phyloP scores from a whole-genome alignment of 2,113 vertebrate genomes.

The Forbesichthys agassizii region DNA sequence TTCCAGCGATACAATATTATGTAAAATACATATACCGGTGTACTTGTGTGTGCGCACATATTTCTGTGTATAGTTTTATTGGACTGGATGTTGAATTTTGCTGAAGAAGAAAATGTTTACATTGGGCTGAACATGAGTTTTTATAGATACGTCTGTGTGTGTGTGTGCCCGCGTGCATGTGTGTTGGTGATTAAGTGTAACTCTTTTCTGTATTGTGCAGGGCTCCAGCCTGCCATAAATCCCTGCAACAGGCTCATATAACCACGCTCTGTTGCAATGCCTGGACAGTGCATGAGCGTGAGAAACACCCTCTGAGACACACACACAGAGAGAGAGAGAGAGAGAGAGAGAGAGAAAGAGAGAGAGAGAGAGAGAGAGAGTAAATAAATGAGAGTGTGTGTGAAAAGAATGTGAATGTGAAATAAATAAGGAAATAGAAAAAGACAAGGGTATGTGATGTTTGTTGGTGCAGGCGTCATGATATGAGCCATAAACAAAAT shows the following conservation, averaged over 20 bases:
- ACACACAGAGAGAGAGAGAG: not conserved
- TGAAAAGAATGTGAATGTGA: too few relatives aligned
- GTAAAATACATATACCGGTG: too few relatives aligned
- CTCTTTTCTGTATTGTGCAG: conserved; percentile 9
- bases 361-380: not conserved
- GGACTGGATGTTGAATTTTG: too few relatives aligned
- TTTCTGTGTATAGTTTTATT: too few relatives aligned
- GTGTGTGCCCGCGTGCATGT: not conserved
- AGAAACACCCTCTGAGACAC: not conserved
- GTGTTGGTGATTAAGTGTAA: not conserved
- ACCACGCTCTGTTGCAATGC: not conserved
- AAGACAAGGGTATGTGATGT: not conserved
- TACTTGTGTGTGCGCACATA: too few relatives aligned
- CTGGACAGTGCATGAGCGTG: not conserved
- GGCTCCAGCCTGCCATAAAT: conserved; percentile 5
- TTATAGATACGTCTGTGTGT: not conserved
- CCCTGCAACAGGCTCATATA: conserved; percentile 2
- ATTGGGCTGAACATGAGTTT: too few relatives aligned
- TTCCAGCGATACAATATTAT: too few relatives aligned
- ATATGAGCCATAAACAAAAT: too few relatives aligned
- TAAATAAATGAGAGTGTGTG: not conserved
- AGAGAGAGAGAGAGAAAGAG: not conserved
- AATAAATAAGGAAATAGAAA: not conserved
- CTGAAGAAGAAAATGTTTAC: too few relatives aligned
- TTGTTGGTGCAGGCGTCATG: too few relatives aligned